A percentile compares a stretch with the other conserved stretches of the same genome.
Evolutionary conservation across 1,140 invertebrate genomes (phyloP).

Genomic region (Gryllus bimaculatus): DNA sequence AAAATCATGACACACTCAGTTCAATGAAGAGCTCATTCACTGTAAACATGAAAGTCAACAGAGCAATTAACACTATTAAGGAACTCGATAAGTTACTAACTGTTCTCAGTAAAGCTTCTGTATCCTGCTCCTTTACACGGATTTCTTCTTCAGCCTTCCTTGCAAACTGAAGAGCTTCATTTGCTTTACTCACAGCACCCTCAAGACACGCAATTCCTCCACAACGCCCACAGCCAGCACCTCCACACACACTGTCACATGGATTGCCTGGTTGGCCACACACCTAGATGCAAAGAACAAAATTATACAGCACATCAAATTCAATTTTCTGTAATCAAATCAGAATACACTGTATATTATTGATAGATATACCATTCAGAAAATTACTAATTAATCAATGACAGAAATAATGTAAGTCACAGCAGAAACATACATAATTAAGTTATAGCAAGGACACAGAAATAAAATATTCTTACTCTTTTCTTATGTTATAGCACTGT

Average conservation of each 20-base stretch:
- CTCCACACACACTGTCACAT: constrained; percentile 86
- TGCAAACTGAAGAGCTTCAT: constrained; percentile 73
- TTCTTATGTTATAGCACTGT: too few species aligned
- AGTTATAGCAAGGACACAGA: neutral
- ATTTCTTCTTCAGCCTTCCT: constrained; percentile 72
- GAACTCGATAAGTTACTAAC: constrained; percentile 30
- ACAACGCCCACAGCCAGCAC: constrained; percentile 85
- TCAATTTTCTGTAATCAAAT: neutral
- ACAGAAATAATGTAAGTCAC: neutral
- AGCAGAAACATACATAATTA: neutral
- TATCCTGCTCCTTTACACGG: constrained; percentile 67
- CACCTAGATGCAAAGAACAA: constrained; percentile 45
- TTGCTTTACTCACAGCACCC: constrained; percentile 78
- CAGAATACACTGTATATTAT: too few species aligned
- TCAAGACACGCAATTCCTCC: constrained; percentile 81
- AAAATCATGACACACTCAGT: too few species aligned
- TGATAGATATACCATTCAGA: too few species aligned
- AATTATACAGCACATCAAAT: neutral
- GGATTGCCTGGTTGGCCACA: constrained; percentile 78
- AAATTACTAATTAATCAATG: neutral
- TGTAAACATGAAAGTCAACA: too few species aligned
- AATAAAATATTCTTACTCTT: too few species aligned
- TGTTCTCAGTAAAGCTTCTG: constrained; percentile 53
- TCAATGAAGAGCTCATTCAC: neutral
- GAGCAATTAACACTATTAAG: too few species aligned